These are phyloP conservation scores for Geodia barretti DNA, from an alignment of 37 sponge, comb jelly and placozoan species.

Conservation along the genomic window DNA sequence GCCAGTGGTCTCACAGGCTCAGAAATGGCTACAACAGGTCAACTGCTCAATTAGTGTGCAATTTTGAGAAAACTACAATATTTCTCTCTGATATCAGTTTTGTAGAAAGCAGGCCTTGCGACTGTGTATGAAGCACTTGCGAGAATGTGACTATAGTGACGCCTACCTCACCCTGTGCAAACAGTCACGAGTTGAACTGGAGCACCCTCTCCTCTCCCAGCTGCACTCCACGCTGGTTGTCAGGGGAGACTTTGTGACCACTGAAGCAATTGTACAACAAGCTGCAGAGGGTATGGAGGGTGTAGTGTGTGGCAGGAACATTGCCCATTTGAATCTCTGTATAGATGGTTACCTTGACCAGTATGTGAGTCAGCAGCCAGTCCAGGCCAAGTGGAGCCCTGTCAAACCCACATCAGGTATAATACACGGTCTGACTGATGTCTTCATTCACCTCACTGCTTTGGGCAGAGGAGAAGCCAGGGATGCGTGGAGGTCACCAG, in stretches of 20 bases:
- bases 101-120: slow-evolving; percentile 63
- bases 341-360: slow-evolving; percentile 59
- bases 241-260: slow-evolving; percentile 49
- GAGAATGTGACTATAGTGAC: slow-evolving; percentile 82
- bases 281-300: slow-evolving; percentile 37
- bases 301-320: background rate
- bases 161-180: slow-evolving; percentile 70
- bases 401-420: slow-evolving; percentile 4
- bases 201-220: slow-evolving; percentile 76
- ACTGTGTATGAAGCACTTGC: slow-evolving; percentile 87
- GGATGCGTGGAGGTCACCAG: slow-evolving; percentile 87
- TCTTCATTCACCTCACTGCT: background rate
- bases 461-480: slow-evolving; percentile 43
- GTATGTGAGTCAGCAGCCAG: slow-evolving; percentile 50
- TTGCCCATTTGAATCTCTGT: too few species aligned
- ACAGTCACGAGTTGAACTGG: slow-evolving; percentile 66
- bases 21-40: slow-evolving; percentile 40
- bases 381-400: slow-evolving; percentile 50
- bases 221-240: slow-evolving; percentile 68
- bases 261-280: slow-evolving; percentile 48
- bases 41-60: too few species aligned
- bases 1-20: slow-evolving; percentile 29
- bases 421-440: background rate
- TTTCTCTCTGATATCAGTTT: slow-evolving; percentile 6
- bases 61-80: too few species aligned